phyloP scores from a whole-genome alignment of 2,113 vertebrate genomes.

The Stegastes partitus region DNA sequence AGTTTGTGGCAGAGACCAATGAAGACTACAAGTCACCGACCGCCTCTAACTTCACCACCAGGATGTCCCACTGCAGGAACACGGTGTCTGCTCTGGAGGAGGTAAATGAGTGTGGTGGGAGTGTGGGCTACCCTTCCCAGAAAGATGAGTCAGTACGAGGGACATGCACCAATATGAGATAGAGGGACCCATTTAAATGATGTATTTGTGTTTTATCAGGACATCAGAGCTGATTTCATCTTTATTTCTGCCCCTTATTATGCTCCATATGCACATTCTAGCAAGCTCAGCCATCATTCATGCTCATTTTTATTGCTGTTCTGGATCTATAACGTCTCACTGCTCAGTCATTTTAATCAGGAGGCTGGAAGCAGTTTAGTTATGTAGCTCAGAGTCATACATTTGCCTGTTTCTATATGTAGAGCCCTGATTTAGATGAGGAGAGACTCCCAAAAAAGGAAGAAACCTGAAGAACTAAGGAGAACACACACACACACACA shows the following conservation, averaged over 20 bases:
- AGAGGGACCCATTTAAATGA: too few species aligned
- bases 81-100: slow-evolving; percentile 96
- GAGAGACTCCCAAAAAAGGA: neutral
- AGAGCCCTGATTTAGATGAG: neutral
- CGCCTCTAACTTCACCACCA: slow-evolving; percentile 98
- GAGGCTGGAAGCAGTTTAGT: too few species aligned
- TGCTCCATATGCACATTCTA: neutral
- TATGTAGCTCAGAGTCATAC: too few species aligned
- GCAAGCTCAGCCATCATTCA: neutral
- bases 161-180: neutral
- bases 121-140: neutral
- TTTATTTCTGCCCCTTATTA: neutral
- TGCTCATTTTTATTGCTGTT: neutral
- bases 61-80: slow-evolving; percentile 97
- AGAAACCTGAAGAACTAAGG: neutral
- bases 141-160: neutral
- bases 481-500: neutral
- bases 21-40: slow-evolving; percentile 99
- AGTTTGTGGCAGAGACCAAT: slow-evolving; percentile 98
- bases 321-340: neutral
- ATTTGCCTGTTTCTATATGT: neutral
- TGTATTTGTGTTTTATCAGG: too few species aligned
- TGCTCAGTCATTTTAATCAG: neutral
- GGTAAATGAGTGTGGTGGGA: slow-evolving; percentile 83
- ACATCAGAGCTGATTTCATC: too few species aligned